A percentile compares a stretch with the other conserved stretches of the same genome.
phyloP scores from a whole-genome alignment of 2,888 invertebrate species.

The Xylocampa areola region DNA sequence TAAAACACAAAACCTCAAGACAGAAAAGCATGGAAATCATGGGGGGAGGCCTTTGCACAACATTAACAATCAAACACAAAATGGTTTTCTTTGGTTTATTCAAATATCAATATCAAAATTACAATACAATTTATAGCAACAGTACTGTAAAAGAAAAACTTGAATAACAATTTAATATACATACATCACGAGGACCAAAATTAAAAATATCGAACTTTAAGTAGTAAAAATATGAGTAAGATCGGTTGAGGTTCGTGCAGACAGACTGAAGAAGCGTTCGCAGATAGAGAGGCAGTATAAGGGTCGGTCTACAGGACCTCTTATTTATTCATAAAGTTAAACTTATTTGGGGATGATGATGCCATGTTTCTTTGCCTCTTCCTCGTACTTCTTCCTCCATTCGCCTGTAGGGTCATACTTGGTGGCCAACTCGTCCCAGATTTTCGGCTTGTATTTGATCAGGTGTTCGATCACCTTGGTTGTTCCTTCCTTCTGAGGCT shows the following conservation, averaged over 20 bases:
- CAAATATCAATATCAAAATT: constrained; percentile 34
- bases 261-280: too few species aligned
- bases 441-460: constrained; percentile 90
- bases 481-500: constrained; percentile 90
- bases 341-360: constrained; percentile 75
- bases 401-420: constrained; percentile 92
- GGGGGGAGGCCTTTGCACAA: too few species aligned
- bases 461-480: constrained; percentile 91
- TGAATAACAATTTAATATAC: too few species aligned
- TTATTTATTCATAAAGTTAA: background rate
- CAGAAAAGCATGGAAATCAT: too few species aligned
- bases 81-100: constrained; percentile 52
- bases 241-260: too few species aligned
- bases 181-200: constrained; percentile 12
- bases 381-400: constrained; percentile 91
- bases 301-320: background rate
- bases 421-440: constrained; percentile 91
- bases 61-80: constrained; percentile 14
- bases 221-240: background rate
- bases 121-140: constrained; percentile 14
- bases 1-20: too few species aligned
- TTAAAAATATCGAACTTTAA: constrained; percentile 2
- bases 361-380: constrained; percentile 88
- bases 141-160: constrained; percentile 15
- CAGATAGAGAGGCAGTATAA: background rate